These are phyloP conservation scores for Mormyrus iriodes DNA, from an alignment of 2,113 vertebrate species.

Conservation along the genomic window DNA sequence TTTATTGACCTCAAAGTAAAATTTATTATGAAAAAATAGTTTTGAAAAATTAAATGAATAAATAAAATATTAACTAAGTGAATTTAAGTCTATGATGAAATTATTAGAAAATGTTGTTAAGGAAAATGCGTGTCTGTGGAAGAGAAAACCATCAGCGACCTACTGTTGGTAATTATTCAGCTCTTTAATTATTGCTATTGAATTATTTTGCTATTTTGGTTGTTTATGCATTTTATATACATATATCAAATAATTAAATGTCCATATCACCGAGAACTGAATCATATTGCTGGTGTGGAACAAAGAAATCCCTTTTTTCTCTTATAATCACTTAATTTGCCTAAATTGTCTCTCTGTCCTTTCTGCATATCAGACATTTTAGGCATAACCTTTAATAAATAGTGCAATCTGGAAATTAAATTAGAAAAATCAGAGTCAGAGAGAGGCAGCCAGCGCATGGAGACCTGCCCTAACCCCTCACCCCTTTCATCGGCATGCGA, in stretches of 20 bases:
- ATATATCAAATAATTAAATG: not conserved
- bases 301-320: slow-evolving; percentile 14
- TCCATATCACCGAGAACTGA: not conserved
- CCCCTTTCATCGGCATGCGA: slow-evolving; percentile 32
- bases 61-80: slow-evolving; percentile 57
- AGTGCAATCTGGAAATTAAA: slow-evolving; percentile 21
- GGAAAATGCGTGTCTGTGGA: not conserved
- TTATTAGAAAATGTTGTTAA: slow-evolving; percentile 22
- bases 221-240: slow-evolving; percentile 7
- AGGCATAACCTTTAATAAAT: slow-evolving; percentile 9
- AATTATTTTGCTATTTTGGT: not conserved
- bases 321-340: not conserved
- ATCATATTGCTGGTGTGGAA: not conserved
- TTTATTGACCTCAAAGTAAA: slow-evolving; percentile 48
- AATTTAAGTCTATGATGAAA: slow-evolving; percentile 45
- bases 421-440: not conserved
- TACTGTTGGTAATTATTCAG: not conserved
- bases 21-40: slow-evolving; percentile 51
- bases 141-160: not conserved
- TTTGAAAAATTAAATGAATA: slow-evolving; percentile 53
- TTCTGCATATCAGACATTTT: not conserved
- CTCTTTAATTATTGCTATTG: not conserved
- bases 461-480: not conserved
- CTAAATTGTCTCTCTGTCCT: not conserved
- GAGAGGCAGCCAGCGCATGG: not conserved